phyloP scores from a whole-genome alignment of 2,797 vertebrate genomes.

The Onychomys arenicola region DNA sequence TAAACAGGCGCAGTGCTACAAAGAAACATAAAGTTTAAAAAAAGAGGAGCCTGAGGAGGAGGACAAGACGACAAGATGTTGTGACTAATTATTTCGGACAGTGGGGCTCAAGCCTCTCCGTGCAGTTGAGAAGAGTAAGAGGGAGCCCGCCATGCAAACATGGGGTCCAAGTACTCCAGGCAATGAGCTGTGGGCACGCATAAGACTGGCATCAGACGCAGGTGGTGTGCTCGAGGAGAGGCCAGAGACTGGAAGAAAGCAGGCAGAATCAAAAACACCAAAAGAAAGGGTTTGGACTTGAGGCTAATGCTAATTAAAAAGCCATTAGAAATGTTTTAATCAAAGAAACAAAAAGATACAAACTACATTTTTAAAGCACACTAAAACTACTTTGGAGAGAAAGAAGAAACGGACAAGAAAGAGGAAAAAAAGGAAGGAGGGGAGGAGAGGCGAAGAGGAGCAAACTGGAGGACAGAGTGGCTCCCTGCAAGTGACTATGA shows the following conservation, averaged over 20 bases:
- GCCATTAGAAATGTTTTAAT: not conserved
- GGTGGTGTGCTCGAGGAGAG: not conserved
- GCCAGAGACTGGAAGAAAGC: not conserved
- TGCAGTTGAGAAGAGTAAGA: not conserved
- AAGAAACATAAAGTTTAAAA: not conserved
- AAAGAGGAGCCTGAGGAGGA: not conserved
- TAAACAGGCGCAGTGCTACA: not conserved
- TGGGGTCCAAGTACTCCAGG: not conserved
- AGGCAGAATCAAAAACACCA: not conserved
- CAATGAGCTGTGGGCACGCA: not conserved
- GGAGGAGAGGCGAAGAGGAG: too few species aligned
- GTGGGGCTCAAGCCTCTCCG: not conserved
- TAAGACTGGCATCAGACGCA: not conserved
- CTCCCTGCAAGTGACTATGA: not conserved
- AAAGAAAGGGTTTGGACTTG: not conserved
- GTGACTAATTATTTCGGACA: not conserved
- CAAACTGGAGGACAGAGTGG: not conserved
- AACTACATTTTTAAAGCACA: conserved; percentile 28
- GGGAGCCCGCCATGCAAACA: not conserved
- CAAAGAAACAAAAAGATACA: conserved; percentile 11
- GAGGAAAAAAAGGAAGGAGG: not conserved
- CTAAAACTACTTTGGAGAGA: not conserved
- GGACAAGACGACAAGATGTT: not conserved
- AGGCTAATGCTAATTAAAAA: conserved; percentile 43
- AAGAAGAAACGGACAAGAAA: not conserved